Evolutionary conservation across 2,797 vertebrate species (phyloP).

Genomic region (Galago senegalensis): DNA sequence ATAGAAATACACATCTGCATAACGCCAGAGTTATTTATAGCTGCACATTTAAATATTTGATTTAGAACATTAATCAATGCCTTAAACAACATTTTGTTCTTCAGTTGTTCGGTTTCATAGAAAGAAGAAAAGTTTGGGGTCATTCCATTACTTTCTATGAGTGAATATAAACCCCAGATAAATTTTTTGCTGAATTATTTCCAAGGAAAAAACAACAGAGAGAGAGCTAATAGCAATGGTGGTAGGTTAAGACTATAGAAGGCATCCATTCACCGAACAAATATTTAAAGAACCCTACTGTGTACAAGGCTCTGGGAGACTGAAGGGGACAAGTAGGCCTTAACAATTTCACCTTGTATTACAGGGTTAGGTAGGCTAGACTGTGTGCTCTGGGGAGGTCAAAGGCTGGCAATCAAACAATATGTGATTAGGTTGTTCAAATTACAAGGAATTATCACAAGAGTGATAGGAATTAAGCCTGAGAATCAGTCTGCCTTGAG

Average conservation of each 20-base stretch:
- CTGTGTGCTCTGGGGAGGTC: not conserved
- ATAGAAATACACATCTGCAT: not conserved
- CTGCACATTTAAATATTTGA: constrained; percentile 1
- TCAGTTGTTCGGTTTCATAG: not conserved
- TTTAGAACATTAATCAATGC: not conserved
- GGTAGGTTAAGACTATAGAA: not conserved
- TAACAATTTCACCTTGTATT: rapidly evolving
- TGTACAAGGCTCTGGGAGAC: not conserved
- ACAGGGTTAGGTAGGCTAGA: not conserved
- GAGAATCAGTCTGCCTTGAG: rapidly evolving
- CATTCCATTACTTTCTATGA: not conserved
- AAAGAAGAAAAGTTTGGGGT: not conserved
- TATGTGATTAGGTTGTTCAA: not conserved
- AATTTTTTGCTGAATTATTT: not conserved
- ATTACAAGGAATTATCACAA: not conserved
- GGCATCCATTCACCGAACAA: not conserved
- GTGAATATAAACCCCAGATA: constrained; percentile 5
- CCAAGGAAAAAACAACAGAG: not conserved
- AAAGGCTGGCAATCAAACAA: not conserved
- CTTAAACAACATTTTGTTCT: constrained; percentile 42
- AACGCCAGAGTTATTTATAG: not conserved
- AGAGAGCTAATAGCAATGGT: not conserved
- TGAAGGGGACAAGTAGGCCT: not conserved
- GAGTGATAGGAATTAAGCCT: not conserved
- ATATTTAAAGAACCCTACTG: not conserved